Evolutionary conservation across 2,888 invertebrate species (phyloP), one percentile per base, ranked within the genome.

Genomic region (Xylophagus ater): DNA sequence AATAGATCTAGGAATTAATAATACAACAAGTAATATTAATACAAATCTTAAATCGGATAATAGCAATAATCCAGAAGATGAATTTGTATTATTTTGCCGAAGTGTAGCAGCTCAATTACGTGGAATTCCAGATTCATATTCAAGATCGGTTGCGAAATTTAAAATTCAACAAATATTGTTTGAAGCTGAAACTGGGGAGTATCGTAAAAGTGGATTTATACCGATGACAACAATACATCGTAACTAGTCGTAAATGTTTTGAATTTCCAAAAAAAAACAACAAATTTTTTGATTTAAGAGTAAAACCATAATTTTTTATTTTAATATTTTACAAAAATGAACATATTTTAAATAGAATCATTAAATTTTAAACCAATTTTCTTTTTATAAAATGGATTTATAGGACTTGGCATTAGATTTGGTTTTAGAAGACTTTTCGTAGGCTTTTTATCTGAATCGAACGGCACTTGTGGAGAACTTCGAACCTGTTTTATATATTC

Each of bases 381-480:
- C 49, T 68, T 73, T 51, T 72, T 78, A 51, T 81, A 80, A 61
- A 83, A 85, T 0, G 85, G 85, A 61, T 85, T 81, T 2, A 84
- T 78, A 0, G 83, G 84, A 1, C 79, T 80, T 0, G 77, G 73
- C 2, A 76, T 67, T 0, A 73, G 71, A 33, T 70, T 70, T 0
- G 74, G 72, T 53, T 87, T 87, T 3, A 87, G 58, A n/a, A 83
- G 73, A 0, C 86, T 78, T 49, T 78, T 80, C 0, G 56, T 56
- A 0, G 88, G 88, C 49, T 70, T 72, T 39, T 72, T 78, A 13
- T 68, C 68, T 0, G 81, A 73, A 55, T 87, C 84, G 47, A 70
- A 87, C 0, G 87, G 86, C 46, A 85, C 74, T 6, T 70, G 76
- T 0, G 87, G 87, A 26, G 82, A 83, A 35, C 72, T 72, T 31